Conservation (phyloP, 2,888 invertebrate genomes). For the Baccha elongata region DNA sequence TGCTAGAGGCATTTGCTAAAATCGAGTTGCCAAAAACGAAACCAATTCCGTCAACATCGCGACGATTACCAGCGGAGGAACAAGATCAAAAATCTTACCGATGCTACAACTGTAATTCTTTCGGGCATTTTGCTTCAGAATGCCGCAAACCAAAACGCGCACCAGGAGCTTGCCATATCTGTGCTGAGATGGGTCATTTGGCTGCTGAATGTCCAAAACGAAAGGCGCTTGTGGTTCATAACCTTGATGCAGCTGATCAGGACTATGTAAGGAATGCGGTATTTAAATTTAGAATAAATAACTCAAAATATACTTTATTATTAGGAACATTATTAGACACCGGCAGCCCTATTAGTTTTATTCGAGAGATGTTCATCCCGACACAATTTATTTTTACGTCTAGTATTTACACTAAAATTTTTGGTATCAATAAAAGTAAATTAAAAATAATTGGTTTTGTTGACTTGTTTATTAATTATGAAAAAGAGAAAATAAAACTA, state of each 20-base stretch:
- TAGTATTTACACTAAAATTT: constrained; percentile 1
- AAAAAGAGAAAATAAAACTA: constrained; percentile 1
- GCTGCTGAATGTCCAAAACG: constrained; percentile 22
- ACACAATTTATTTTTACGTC: neutral
- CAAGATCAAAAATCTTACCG: neutral
- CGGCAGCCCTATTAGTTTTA: constrained; percentile 14
- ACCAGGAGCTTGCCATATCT: constrained; percentile 27
- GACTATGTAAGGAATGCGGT: constrained; percentile 24
- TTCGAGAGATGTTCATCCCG: neutral
- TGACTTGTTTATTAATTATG: constrained; percentile 1
- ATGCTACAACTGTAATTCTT: constrained; percentile 39
- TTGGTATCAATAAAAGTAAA: constrained; percentile 43
- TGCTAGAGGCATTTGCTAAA: too few relatives aligned
- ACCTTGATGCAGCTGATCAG: neutral
- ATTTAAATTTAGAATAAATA: constrained; percentile 26
- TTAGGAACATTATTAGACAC: constrained; percentile 36
- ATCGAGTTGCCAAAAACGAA: too few relatives aligned
- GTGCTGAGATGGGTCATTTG: neutral
- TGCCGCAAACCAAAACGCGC: constrained; percentile 26
- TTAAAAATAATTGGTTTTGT: constrained; percentile 5
- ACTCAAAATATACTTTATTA: constrained; percentile 21
- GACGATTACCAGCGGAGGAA: neutral
- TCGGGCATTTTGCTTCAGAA: constrained; percentile 26
- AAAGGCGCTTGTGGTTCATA: neutral
- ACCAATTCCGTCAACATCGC: constrained; percentile 15